Evolutionary conservation across 2,797 vertebrate genomes (phyloP).

Genomic region (Labroides dimidiatus): DNA sequence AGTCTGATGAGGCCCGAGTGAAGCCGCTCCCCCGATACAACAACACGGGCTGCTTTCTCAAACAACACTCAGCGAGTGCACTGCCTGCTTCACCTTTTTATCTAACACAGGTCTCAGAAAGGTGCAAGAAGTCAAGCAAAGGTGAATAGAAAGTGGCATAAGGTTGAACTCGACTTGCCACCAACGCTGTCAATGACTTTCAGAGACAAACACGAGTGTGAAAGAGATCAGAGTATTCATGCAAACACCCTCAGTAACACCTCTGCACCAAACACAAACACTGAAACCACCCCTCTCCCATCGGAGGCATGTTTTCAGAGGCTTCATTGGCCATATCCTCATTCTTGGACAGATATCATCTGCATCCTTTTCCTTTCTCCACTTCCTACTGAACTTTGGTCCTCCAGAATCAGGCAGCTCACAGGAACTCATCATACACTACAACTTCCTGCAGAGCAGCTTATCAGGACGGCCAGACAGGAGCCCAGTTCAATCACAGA

Average conservation of each 20-base stretch:
- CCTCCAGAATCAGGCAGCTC: conserved; percentile 64
- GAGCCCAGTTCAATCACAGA: conserved; percentile 33
- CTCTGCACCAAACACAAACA: conserved; percentile 25
- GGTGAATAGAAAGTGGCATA: background rate
- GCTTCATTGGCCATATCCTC: conserved; percentile 70
- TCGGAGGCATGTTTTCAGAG: conserved; percentile 31
- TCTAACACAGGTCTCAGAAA: conserved; percentile 51
- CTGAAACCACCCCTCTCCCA: conserved; percentile 1
- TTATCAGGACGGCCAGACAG: conserved; percentile 85
- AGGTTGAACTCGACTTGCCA: background rate
- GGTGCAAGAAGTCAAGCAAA: conserved; percentile 51
- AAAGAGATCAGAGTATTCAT: too few species aligned
- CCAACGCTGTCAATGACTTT: conserved; percentile 25
- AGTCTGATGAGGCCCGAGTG: conserved; percentile 64
- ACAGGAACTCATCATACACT: conserved; percentile 87
- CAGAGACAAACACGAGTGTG: background rate
- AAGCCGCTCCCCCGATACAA: conserved; percentile 72
- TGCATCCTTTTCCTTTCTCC: conserved; percentile 76
- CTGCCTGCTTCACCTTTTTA: conserved; percentile 71
- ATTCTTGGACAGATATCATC: conserved; percentile 72
- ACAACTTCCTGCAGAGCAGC: conserved; percentile 88
- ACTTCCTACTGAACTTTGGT: conserved; percentile 74
- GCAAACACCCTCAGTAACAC: conserved; percentile 9
- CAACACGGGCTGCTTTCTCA: conserved; percentile 79
- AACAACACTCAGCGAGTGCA: conserved; percentile 79